Base-by-base conservation (phyloP, 2,797 vertebrate species). In the Nasua narica region DNA sequence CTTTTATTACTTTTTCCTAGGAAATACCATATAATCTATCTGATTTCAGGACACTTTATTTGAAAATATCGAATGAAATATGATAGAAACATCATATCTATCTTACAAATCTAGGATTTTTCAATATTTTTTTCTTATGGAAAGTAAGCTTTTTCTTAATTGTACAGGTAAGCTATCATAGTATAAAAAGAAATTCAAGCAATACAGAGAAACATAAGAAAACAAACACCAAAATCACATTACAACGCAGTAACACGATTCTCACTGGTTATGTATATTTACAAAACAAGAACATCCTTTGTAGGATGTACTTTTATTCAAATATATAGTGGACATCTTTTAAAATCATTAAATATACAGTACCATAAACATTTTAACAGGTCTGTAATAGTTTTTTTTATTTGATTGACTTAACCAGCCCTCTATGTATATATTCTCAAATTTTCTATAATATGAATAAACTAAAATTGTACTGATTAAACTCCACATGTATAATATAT, bases 1-100 rank as follows among this genome's bases (percentile, higher is more conserved):
- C 76, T 84, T 84, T 83, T 95, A 93, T 72, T 90, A 94, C 43
- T 87, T 77, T 90, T 92, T 92, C 40, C 52, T 65, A 37, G 35
- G 40, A 89, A 94, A 85, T 84, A 46, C 11, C 21, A 72, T 77
- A 18, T 27, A 84, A 91, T 95, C 84, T 52, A 15, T 54, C 65
- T 50, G 83, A 32, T 76, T 92, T 43, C 29, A 82, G 14, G n/a
- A 27, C 11, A 69, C 27, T 82, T 91, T 85, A 74, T 91, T 89
- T 91, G 40, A 52, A 95, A 87, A 21, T 40, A 40, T 23, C 52
- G 54, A 8, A 37, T 67, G 35, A 95, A 94, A 94, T 81, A 89
- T 78, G 35, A 91, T 83, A 86, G 48, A 69, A 87, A 69, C 7
- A 81, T 85, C 40, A 79, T 35, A 52, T 58, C 48, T 77, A 18